Base-by-base conservation (phyloP, 2,797 vertebrate species). In the Myotis daubentonii region DNA sequence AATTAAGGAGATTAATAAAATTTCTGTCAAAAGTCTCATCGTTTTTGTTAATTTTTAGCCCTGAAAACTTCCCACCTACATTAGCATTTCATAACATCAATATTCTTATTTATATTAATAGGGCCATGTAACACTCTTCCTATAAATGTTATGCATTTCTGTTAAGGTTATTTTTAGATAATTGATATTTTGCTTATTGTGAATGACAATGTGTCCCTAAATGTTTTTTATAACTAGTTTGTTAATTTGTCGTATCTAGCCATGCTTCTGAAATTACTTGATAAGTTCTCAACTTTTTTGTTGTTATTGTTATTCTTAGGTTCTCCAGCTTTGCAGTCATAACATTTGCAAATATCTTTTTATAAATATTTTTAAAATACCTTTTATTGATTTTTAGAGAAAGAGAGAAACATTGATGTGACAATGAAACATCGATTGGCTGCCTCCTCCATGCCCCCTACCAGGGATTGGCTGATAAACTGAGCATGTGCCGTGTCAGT, bases 1-100 rank as follows among this genome's bases (percentile, higher is more conserved):
- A n/a, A 44, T 57, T 23, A 65, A 94, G 9, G 62, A 79, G 38
- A 47, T 89, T 47, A 93, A 91, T 93, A 93, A 97, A 95, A n/a
- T 55, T 13, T 44, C 36, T 28, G 4, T 53, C 17, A 5, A 5
- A 85, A 72, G n/a, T 17, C 25, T 8, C 22, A 6, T 51, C 8
- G 0, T 38, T 66, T n/a, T 44, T 38, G 8, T 62, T n/a, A 28
- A 33, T 17, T 41, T 12, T 53, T 49, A 55, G n/a, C 75, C 75
- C 80, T 12, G 51, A 30, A 16, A 10, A 19, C 78, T 13, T 49
- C 5, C 47, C 12, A 11, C 22, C 33, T 23, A 36, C 22, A 2
- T n/a, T n/a, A 62, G 17, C 36, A 36, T 60, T 25, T 76, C 20
- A 0, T 2, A 2, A 11, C 22, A 8, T 53, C 33, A 5, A 4